A percentile compares a stretch with the other conserved stretches of the same genome.
phyloP scores from a whole-genome alignment of 2,113 vertebrate genomes.

The Amphiprion percula region DNA sequence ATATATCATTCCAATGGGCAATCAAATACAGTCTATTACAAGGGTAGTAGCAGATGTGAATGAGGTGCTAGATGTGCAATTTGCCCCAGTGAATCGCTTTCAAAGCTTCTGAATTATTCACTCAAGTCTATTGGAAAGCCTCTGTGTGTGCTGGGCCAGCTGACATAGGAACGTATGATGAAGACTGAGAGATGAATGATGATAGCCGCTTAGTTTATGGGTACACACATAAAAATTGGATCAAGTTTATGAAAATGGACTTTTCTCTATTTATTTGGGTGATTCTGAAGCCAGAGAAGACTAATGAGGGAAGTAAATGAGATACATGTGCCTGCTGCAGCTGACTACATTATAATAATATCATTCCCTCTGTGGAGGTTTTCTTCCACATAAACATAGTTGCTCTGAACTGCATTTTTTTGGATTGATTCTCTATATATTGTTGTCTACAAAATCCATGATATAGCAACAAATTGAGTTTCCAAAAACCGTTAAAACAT shows the following conservation, averaged over 20 bases:
- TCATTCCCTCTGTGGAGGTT: constrained; percentile 5
- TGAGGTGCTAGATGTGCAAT: constrained; percentile 57
- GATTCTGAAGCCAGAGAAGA: constrained; percentile 11
- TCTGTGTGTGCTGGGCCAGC: constrained; percentile 1
- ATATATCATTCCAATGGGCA: constrained; percentile 65
- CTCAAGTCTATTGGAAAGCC: constrained; percentile 36
- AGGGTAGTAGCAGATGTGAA: constrained; percentile 56
- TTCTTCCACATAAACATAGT: not conserved
- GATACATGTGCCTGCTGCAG: constrained; percentile 19
- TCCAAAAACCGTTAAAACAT: not conserved
- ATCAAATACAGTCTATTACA: constrained; percentile 68
- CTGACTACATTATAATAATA: constrained; percentile 23
- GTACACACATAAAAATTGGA: constrained; percentile 18
- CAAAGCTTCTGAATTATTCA: constrained; percentile 68
- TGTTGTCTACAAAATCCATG: too few relatives aligned
- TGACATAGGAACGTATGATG: constrained; percentile 33
- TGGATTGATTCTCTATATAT: too few relatives aligned
- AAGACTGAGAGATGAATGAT: constrained; percentile 38
- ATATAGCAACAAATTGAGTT: too few relatives aligned
- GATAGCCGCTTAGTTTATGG: constrained; percentile 30
- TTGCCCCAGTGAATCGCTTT: constrained; percentile 57
- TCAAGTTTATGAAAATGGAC: constrained; percentile 37
- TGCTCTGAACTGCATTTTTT: too few relatives aligned
- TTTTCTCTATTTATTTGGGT: constrained; percentile 29
- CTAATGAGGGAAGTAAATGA: constrained; percentile 40